A percentile compares a stretch with the other conserved stretches of the same genome.
phyloP scores from a whole-genome alignment of 2,113 vertebrate genomes.

The Pomatorhinus ruficollis region DNA sequence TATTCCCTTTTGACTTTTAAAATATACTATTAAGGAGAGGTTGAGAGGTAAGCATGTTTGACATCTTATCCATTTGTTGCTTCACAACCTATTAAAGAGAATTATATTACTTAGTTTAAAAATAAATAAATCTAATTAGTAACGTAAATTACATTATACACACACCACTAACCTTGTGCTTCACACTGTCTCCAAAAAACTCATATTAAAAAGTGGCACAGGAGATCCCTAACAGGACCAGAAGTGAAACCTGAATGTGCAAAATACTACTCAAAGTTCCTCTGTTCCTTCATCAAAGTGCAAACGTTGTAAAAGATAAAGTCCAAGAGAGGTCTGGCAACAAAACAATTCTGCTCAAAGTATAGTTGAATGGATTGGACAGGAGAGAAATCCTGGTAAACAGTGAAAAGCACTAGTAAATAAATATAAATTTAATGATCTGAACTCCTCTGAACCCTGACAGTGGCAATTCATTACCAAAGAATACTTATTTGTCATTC shows the following conservation, averaged over 20 bases:
- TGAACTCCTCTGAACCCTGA: conserved; percentile 47
- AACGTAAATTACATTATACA: not conserved
- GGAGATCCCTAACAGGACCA: not conserved
- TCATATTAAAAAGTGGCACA: not conserved
- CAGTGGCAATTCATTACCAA: conserved; percentile 15
- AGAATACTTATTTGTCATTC: conserved; percentile 60
- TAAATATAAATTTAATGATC: conserved; percentile 22
- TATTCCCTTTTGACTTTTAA: not conserved
- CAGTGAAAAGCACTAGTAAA: conserved; percentile 17
- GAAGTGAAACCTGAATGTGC: not conserved
- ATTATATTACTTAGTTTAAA: not conserved
- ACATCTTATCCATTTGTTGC: not conserved
- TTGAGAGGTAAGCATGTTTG: not conserved
- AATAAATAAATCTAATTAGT: not conserved
- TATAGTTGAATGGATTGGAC: not conserved
- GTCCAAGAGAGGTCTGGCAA: not conserved
- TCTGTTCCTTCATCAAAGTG: not conserved
- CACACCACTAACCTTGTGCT: not conserved
- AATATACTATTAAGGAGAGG: not conserved
- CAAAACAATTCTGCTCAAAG: not conserved
- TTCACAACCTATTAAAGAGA: not conserved
- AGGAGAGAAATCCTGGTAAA: not conserved
- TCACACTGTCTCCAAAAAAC: not conserved
- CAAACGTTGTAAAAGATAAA: not conserved
- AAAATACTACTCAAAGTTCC: not conserved